Base-by-base conservation (phyloP, 2,888 invertebrate genomes). In the Diaperis boleti region DNA sequence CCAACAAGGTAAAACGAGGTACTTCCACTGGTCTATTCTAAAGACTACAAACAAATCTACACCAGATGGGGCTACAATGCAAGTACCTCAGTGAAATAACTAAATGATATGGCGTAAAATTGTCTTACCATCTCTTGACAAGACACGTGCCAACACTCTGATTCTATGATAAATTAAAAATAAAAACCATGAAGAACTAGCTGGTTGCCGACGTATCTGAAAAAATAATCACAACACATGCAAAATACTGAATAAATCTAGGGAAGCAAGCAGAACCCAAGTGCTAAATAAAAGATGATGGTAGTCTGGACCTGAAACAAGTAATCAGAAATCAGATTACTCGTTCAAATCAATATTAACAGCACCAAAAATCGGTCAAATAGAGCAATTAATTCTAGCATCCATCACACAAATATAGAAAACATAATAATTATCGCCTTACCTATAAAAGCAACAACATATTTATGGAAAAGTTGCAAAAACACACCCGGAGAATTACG, bases 251-350 rank as follows among this genome's bases (percentile, higher is more conserved):
- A 57, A 37, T 50, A 49, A 54, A 42, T 54, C 50, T 54, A 59
- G 42, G 20, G 57, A 62, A 65, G 62, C 62, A 62, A 65, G 62
- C 65, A 65, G 57, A 62, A 62, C 55, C 65, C 65, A 65, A 65
- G 62, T 64, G 60, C 57, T 65, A 65, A 59, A 60, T 31, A 61
- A 62, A 65, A 62, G 59, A 65, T 62, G 62, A 49, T 65, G 62
- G n/a, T 54, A 54, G 62, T 52, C 62, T 62, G 65, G 69, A 73
- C 72, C 74, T 74, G 74, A 67, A 74, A 74, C 72, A 73, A 74
- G 74, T 73, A 74, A 73, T 72, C 73, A 70, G 65, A 73, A 68
- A 39, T 64, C 35, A 69, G 73, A 73, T 73, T 73, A 74, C 74
- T 73, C 70, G 73, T 72, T 70, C 68, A 68, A 67, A 68, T 59